A percentile compares a stretch with the other conserved stretches of the same genome.
phyloP scores from a whole-genome alignment of 2,797 vertebrate species.

The Alfaro cultratus region DNA sequence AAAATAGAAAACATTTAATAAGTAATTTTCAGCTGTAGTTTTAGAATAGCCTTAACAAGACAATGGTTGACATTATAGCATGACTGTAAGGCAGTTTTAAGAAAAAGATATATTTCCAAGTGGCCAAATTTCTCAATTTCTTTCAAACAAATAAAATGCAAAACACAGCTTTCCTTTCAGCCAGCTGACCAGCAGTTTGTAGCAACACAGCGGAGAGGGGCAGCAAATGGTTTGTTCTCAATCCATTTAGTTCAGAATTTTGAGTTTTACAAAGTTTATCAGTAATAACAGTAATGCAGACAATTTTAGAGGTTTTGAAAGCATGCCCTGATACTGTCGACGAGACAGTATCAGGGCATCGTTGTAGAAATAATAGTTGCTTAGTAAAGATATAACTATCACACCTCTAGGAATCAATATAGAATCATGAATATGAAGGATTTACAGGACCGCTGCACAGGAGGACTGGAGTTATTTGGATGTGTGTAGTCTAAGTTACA shows the following conservation, averaged over 20 bases:
- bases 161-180: not conserved
- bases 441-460: not conserved
- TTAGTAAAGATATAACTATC: not conserved
- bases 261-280: not conserved
- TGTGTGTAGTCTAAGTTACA: conserved; percentile 39
- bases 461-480: conserved; percentile 31
- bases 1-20: not conserved
- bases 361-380: no score
- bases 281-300: not conserved
- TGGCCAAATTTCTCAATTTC: not conserved
- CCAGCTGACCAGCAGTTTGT: not conserved
- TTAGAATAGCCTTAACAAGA: not conserved
- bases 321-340: not conserved
- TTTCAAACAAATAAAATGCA: not conserved
- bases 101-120: not conserved
- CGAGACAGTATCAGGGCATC: not conserved
- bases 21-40: not conserved
- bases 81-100: not conserved
- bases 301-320: not conserved
- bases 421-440: not conserved
- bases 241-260: not conserved
- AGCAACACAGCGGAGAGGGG: not conserved
- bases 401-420: not conserved
- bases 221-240: not conserved
- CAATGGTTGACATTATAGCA: not conserved